A percentile compares a stretch with the other conserved stretches of the same genome.
Conservation (phyloP, 2,113 vertebrate genomes). For the Odontesthes bonariensis region DNA sequence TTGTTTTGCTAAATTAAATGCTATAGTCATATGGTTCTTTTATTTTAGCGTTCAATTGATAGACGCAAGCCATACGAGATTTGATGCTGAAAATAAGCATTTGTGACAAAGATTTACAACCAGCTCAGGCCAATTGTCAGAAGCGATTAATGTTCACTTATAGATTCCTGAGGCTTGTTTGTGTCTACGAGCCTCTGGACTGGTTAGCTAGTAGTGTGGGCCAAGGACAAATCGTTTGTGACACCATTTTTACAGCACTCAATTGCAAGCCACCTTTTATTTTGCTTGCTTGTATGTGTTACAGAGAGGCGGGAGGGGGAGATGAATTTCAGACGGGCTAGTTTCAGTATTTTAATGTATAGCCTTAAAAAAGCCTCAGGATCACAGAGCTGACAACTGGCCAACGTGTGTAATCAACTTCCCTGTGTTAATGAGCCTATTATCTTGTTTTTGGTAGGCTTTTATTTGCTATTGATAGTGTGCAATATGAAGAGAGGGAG, state of each 20-base stretch:
- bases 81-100: slow-evolving; percentile 80
- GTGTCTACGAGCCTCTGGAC: slow-evolving; percentile 74
- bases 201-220: slow-evolving; percentile 85
- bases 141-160: slow-evolving; percentile 84
- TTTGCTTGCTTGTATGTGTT: slow-evolving; percentile 58
- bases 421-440: slow-evolving; percentile 48
- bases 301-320: slow-evolving; percentile 23
- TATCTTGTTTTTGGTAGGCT: slow-evolving; percentile 22
- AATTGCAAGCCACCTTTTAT: slow-evolving; percentile 84
- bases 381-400: slow-evolving; percentile 60
- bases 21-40: slow-evolving; percentile 4
- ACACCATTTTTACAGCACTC: slow-evolving; percentile 84
- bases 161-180: slow-evolving; percentile 81
- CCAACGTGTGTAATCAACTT: slow-evolving; percentile 55
- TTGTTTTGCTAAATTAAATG: slow-evolving; percentile 13
- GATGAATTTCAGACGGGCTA: slow-evolving; percentile 44
- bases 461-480: slow-evolving; percentile 34
- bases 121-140: slow-evolving; percentile 83
- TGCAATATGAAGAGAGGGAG: slow-evolving; percentile 26
- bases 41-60: slow-evolving; percentile 44
- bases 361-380: slow-evolving; percentile 55
- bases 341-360: slow-evolving; percentile 55
- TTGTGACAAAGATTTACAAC: slow-evolving; percentile 89
- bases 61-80: slow-evolving; percentile 60
- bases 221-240: slow-evolving; percentile 85